Evolutionary conservation across 2,113 vertebrate genomes (phyloP).

Genomic region (Puffinus mauretanicus): DNA sequence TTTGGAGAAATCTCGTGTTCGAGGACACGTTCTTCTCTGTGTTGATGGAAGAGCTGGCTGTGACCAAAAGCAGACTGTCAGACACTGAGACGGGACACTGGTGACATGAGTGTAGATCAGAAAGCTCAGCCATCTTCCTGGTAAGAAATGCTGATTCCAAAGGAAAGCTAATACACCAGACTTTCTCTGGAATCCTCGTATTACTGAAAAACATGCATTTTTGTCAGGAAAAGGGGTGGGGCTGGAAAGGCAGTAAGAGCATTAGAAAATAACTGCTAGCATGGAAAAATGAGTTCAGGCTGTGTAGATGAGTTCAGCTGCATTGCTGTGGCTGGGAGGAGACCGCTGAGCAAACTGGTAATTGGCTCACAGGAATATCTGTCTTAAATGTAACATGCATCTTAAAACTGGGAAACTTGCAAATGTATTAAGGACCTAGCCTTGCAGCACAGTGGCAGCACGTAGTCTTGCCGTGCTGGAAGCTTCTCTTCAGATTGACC

Average conservation of each 20-base stretch:
- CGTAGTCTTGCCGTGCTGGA: not conserved
- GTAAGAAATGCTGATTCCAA: constrained; percentile 56
- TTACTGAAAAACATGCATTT: constrained; percentile 61
- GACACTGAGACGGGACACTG: not conserved
- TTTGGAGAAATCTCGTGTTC: not conserved
- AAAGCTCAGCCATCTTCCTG: constrained; percentile 54
- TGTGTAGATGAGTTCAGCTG: constrained; percentile 17
- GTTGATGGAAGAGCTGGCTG: constrained; percentile 1
- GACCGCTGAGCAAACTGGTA: constrained; percentile 1
- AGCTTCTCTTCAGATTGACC: not conserved
- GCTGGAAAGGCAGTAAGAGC: constrained; percentile 33
- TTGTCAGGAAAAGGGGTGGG: constrained; percentile 1
- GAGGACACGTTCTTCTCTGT: not conserved
- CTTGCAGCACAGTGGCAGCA: not conserved
- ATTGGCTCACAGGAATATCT: not conserved
- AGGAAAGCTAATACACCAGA: constrained; percentile 54
- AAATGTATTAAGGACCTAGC: not conserved
- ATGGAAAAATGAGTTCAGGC: constrained; percentile 50
- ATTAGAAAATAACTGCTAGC: constrained; percentile 53
- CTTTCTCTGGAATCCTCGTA: constrained; percentile 35
- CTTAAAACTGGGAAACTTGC: not conserved
- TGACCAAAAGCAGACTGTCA: not conserved
- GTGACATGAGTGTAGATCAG: constrained; percentile 3
- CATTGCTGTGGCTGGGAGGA: constrained; percentile 39
- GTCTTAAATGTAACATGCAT: not conserved